Evolutionary conservation across 1,140 invertebrate genomes (phyloP), one percentile per base, ranked within the genome.

Genomic region (Mesaphorura yosii): DNA sequence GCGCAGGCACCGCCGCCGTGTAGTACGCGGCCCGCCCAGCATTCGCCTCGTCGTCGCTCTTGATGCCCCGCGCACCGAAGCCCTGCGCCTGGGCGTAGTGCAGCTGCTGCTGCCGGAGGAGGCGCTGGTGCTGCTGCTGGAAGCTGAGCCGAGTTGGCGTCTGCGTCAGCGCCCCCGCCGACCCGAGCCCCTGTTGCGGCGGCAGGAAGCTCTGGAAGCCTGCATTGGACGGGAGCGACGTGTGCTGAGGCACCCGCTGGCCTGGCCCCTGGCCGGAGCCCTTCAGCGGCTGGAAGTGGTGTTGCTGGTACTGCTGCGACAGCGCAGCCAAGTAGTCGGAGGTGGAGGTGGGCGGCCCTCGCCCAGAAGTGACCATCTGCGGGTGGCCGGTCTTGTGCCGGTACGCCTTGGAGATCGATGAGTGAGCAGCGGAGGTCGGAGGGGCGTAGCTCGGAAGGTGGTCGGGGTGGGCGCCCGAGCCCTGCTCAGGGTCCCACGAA

Each of bases 401-500:
- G 28, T 29, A 31, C 4, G 12, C 46, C 6, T 31, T 27, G 29
- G n/a, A 6, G 23, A 22, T 27, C 27, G 26, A 31, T 48, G 28
- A 22, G 38, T 51, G 44, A 27, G 38, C 29, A 31, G 49, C 39
- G 34, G 49, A 51, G 41, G 45, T 34, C 23, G 53, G 53, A 2
- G 19, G 28, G 25, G 27, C 37, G 12, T 53, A 46, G 15, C 44
- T 29, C 23, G 38, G 26, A 2, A 45, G 53, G n/a, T n/a, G n/a
- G 25, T 20, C 20, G 1, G 7, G 25, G 25, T 27, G 19, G 10
- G 10, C 17, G 23, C 10, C 5, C 42, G 29, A 37, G 19, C 14
- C 48, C 34, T 42, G 50, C 45, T 46, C 34, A 50, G 55, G 55
- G 27, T 59, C 61, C 55, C 58, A 59, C 19, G 61, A 63, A 53